Evolutionary conservation across 2,888 invertebrate species (phyloP), one percentile per base, ranked within the genome.

Genomic region (Isoperla grammatica): DNA sequence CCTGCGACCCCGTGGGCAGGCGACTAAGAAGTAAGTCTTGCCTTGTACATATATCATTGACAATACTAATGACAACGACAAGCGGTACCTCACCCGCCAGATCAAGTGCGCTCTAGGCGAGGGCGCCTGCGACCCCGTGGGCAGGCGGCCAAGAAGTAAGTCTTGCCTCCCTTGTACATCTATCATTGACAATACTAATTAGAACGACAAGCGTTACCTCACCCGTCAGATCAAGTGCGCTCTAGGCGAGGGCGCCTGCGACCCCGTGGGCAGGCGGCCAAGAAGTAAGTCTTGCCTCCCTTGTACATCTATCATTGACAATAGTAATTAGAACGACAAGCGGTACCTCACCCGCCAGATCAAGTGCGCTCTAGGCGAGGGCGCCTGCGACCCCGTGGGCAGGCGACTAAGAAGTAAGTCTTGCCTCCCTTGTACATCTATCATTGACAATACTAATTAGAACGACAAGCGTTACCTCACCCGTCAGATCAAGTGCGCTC

Each of bases 281-380:
- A 87, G 87, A 76, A 86, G 88, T 88, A 76, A 78, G 81, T 68
- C n/a, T n/a, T n/a, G n/a, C n/a, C n/a, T n/a, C n/a, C n/a, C n/a
- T n/a, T n/a, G n/a, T n/a, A n/a, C n/a, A n/a, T n/a, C n/a, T n/a
- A n/a, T n/a, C n/a, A n/a, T n/a, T n/a, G n/a, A n/a, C n/a, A n/a
- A n/a, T n/a, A n/a, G n/a, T n/a, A n/a, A n/a, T n/a, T n/a, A n/a
- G n/a, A n/a, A n/a, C n/a, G 87, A 88, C 73, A 82, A 82, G 69
- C 77, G 87, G 49, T 88, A 87, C 69, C 80, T 88, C 62, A 80
- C 80, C 72, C 78, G 86, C 65, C 87, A 87, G 71, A 77, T 88
- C 57, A 86, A 87, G 72, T 88, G 88, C 69, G 86, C 86, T 9
- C 75, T 86, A 11, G 86, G 87, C 6, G 87, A 87, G 72, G 87